A percentile compares a stretch with the other conserved stretches of the same genome.
phyloP scores from a whole-genome alignment of 2,888 invertebrate species.

The Aleiodes testaceus region DNA sequence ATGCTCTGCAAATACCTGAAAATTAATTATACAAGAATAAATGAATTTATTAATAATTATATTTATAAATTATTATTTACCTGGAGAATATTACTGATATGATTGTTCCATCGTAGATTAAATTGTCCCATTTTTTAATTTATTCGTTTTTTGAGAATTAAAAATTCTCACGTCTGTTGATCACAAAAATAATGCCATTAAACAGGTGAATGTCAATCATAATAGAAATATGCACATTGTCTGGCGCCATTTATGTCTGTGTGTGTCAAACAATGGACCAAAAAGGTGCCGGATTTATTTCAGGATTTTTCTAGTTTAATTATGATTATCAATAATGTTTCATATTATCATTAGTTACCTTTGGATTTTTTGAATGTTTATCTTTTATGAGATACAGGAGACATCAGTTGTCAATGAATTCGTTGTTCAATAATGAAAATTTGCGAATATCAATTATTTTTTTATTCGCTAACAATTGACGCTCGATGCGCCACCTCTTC shows the following conservation, averaged over 20 bases:
- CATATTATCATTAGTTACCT: background rate
- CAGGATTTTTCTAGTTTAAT: background rate
- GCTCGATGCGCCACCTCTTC: background rate
- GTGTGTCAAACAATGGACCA: constrained; percentile 6
- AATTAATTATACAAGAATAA: constrained; percentile 1
- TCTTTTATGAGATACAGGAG: background rate
- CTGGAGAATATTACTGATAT: constrained; percentile 73
- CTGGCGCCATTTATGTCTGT: background rate
- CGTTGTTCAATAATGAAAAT: constrained; percentile 21
- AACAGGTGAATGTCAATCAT: constrained; percentile 9
- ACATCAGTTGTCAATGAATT: constrained; percentile 5
- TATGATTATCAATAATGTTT: background rate
- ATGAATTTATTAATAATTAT: background rate
- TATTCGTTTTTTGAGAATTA: background rate
- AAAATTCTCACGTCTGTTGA: background rate
- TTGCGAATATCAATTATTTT: constrained; percentile 1
- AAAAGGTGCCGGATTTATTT: background rate
- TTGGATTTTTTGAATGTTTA: background rate
- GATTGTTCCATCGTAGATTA: constrained; percentile 75
- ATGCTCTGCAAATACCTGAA: constrained; percentile 72
- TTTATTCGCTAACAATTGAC: constrained; percentile 21
- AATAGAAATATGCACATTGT: constrained; percentile 3
- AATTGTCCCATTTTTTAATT: constrained; percentile 64
- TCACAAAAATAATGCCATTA: constrained; percentile 4
- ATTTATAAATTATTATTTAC: constrained; percentile 48